Base-by-base conservation (phyloP, 2,797 vertebrate genomes). In the Parauchenoglanis ngamensis region DNA sequence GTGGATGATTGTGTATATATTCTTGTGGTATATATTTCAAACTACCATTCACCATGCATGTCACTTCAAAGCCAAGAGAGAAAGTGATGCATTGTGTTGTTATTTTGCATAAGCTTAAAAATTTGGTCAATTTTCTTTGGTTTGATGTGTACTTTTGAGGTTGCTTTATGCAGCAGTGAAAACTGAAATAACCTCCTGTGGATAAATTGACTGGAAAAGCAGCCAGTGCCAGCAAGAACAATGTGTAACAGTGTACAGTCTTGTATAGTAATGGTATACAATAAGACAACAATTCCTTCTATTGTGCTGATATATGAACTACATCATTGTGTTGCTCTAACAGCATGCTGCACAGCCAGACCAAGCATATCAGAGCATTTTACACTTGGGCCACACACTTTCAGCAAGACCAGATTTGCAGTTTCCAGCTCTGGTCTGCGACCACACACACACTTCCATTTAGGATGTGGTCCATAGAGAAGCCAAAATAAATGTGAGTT, bases 371-470 rank as follows among this genome's bases (percentile, higher is more conserved):
- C 73, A 89, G 79, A 84, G 80, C 68, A 83, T 85, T 80, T 75
- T 35, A 68, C 84, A 85, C 79, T 89, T 83, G 68, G 80, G 67
- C 84, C 84, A 73, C 75, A 82, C 82, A 87, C 70, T 77, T 70
- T 70, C 46, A 84, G 76, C 81, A 86, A 86, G 85, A 63, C 72
- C 72, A 82, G 63, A 86, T 72, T 78, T 76, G 67, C 88, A 84
- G 70, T 78, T 83, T 86, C 85, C 46, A n/a, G 61, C 77, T 81
- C 79, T 79, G 46, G 68, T 87, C 86, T 61, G 25, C 35, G 85
- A 88, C 88, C 88, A 90, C 88, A 90, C 89, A 90, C 85, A 72
- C 79, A 79, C 80, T 73, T 82, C 80, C 81, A 89, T 72, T 76
- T 88, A 88, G 77, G 85, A 87, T 89, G 84, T 86, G 84, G 86